A percentile compares a stretch with the other conserved stretches of the same genome.
These are phyloP conservation scores for Drosophila borealis DNA, from an alignment of 2,888 invertebrate genomes.

Conservation along the genomic window DNA sequence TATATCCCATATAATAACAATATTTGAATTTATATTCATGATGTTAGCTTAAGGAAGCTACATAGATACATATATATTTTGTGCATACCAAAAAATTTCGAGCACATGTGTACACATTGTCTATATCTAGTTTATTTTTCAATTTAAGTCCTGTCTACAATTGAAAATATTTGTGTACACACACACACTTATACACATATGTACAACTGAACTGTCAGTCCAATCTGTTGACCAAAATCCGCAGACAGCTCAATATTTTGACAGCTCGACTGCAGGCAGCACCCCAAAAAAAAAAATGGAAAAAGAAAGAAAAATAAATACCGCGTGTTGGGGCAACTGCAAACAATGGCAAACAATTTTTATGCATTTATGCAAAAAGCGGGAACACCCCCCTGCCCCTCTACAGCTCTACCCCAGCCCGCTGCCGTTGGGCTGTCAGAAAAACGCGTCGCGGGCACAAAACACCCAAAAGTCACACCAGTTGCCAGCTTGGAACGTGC, in stretches of 20 bases:
- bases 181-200: constrained; percentile 1
- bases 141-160: constrained; percentile 47
- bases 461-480: constrained; percentile 76
- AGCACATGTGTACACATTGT: background rate
- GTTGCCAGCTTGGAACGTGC: constrained; percentile 29
- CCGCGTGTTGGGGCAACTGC: constrained; percentile 43
- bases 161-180: constrained; percentile 41
- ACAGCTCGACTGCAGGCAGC: constrained; percentile 57
- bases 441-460: constrained; percentile 43
- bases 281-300: constrained; percentile 16
- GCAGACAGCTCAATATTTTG: constrained; percentile 79
- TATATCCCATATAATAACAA: too few species aligned
- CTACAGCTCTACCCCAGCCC: background rate
- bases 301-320: constrained; percentile 22
- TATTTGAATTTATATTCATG: too few species aligned
- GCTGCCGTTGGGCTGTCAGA: constrained; percentile 62
- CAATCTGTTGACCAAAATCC: constrained; percentile 46
- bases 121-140: constrained; percentile 35
- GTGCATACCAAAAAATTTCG: background rate
- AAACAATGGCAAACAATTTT: constrained; percentile 78
- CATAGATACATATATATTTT: background rate
- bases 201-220: constrained; percentile 49
- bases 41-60: too few species aligned
- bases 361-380: constrained; percentile 79
- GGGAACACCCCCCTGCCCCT: constrained; percentile 20